These are phyloP conservation scores for Caenorhabditis imperialis DNA, from an alignment of 2,888 invertebrate species.

Conservation along the genomic window DNA sequence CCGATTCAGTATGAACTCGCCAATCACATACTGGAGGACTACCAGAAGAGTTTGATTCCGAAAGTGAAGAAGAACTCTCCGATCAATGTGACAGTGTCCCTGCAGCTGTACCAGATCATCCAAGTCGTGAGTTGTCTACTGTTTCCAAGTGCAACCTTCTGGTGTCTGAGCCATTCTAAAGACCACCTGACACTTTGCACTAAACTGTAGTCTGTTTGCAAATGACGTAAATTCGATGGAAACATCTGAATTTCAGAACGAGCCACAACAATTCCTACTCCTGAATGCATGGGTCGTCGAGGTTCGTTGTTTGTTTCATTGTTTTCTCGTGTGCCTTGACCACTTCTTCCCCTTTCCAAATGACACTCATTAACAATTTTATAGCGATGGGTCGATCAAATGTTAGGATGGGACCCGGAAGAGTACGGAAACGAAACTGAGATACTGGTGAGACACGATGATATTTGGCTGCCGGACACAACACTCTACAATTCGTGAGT, in stretches of 20 bases:
- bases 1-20: slow-evolving; percentile 55
- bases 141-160: no score
- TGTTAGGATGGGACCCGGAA: slow-evolving; percentile 59
- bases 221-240: no score
- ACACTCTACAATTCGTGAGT: slow-evolving; percentile 60
- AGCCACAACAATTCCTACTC: slow-evolving; percentile 60
- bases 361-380: slow-evolving; percentile 18
- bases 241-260: slow-evolving; percentile 59
- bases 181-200: no score
- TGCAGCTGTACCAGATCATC: slow-evolving; percentile 61
- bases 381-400: slow-evolving; percentile 59
- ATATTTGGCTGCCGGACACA: slow-evolving; percentile 61
- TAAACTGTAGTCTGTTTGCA: no score
- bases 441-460: slow-evolving; percentile 52
- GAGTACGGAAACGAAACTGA: slow-evolving; percentile 54
- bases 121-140: slow-evolving; percentile 53
- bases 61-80: slow-evolving; percentile 30
- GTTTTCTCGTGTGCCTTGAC: slow-evolving; percentile 2
- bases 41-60: slow-evolving; percentile 54
- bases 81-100: slow-evolving; percentile 50
- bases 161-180: no score
- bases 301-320: slow-evolving; percentile 28
- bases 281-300: slow-evolving; percentile 62
- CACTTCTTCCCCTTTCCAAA: slow-evolving; percentile 3
- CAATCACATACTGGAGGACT: slow-evolving; percentile 43